Evolutionary conservation across 2,888 invertebrate genomes (phyloP).

Genomic region (Stramonita haemastoma): DNA sequence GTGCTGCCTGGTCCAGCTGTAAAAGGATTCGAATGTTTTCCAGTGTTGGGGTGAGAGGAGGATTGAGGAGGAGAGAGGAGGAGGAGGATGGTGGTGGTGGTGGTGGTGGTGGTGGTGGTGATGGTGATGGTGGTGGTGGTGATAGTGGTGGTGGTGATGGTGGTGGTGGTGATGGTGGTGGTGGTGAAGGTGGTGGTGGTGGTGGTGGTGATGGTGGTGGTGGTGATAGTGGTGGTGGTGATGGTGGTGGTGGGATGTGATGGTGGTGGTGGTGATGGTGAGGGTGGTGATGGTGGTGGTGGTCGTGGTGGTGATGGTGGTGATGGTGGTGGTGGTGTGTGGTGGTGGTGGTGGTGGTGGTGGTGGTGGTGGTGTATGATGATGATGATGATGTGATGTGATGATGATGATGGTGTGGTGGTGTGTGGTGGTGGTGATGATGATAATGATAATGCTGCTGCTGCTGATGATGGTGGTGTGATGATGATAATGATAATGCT

Average conservation of each 20-base stretch:
- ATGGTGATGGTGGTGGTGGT: not conserved
- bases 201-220: not conserved
- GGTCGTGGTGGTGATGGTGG: too few relatives aligned
- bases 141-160: not conserved
- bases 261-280: too few relatives aligned
- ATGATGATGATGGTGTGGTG: too few relatives aligned
- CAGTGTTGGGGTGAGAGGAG: not conserved
- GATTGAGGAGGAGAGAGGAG: not conserved
- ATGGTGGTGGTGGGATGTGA: too few relatives aligned
- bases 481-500: not conserved
- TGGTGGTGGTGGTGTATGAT: too few relatives aligned
- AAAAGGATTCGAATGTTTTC: too few relatives aligned
- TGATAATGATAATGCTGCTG: too few relatives aligned
- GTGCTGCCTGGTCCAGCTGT: conserved; percentile 8
- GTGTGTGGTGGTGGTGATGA: too few relatives aligned
- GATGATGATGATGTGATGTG: too few relatives aligned
- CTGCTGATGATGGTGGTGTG: not conserved
- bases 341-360: too few relatives aligned
- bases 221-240: not conserved
- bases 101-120: not conserved
- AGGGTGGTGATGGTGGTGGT: too few relatives aligned
- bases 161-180: not conserved
- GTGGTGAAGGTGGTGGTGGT: not conserved
- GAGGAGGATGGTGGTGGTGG: not conserved
- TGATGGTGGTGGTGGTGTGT: too few relatives aligned